phyloP scores from a whole-genome alignment of 2,888 invertebrate genomes.

The Dinocampus coccinellae region DNA sequence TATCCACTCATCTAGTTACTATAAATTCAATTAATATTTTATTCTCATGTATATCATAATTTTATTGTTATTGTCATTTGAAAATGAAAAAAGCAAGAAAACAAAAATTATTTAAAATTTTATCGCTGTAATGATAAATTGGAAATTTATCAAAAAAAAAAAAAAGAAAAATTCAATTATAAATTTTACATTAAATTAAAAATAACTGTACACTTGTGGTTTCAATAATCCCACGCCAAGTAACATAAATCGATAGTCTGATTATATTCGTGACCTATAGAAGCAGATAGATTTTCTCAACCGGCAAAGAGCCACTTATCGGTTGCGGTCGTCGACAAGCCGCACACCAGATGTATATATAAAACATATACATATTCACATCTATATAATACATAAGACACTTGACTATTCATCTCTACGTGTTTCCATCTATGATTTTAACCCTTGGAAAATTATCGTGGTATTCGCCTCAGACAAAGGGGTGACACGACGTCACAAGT shows the following conservation, averaged over 20 bases:
- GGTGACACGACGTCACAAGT: not conserved
- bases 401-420: not conserved
- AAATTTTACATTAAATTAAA: not conserved
- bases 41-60: no score
- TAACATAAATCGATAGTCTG: conserved; percentile 25
- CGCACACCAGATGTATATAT: not conserved
- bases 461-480: conserved; percentile 4
- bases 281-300: conserved; percentile 28
- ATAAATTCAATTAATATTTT: no score
- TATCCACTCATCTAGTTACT: no score
- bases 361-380: not conserved
- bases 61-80: no score
- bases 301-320: conserved; percentile 39
- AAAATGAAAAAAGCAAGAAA: no score
- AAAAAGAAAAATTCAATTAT: no score
- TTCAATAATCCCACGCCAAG: conserved; percentile 17
- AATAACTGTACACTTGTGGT: conserved; percentile 17
- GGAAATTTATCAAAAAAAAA: no score
- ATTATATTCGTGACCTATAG: conserved; percentile 31
- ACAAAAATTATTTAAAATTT: no score
- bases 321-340: conserved; percentile 28
- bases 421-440: not conserved
- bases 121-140: no score
- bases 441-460: not conserved
- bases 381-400: not conserved